These are phyloP conservation scores for Hartigia nigra DNA, from an alignment of 2,888 invertebrate genomes.

Conservation along the genomic window DNA sequence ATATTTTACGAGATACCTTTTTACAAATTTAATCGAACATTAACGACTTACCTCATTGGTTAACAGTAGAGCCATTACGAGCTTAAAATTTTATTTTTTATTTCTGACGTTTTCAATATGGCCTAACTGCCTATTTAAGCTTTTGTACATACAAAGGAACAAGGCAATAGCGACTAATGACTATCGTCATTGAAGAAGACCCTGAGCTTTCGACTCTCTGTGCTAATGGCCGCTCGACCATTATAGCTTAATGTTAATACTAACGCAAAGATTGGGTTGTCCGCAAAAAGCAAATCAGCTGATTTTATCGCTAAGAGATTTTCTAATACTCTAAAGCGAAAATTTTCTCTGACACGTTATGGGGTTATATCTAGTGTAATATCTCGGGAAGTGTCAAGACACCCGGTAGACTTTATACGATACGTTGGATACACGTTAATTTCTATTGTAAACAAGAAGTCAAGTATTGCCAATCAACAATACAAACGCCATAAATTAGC, in stretches of 20 bases:
- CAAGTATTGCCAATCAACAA: constrained; percentile 13
- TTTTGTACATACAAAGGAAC: background rate
- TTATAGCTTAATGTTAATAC: background rate
- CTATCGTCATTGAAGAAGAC: background rate
- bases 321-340: background rate
- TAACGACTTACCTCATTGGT: background rate
- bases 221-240: background rate
- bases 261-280: background rate
- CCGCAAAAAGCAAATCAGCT: background rate
- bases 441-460: background rate
- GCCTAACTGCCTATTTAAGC: background rate
- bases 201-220: background rate
- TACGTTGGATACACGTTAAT: background rate
- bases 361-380: background rate
- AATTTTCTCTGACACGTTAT: background rate
- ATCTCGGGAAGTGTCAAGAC: background rate
- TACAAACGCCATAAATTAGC: constrained; percentile 10
- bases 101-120: background rate
- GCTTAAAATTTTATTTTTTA: background rate
- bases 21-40: background rate
- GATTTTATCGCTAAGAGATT: background rate
- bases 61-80: background rate
- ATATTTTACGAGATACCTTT: background rate
- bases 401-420: background rate
- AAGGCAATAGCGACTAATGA: background rate